Conservation (phyloP, 1,140 invertebrate genomes). For the Drosophila elegans region DNA sequence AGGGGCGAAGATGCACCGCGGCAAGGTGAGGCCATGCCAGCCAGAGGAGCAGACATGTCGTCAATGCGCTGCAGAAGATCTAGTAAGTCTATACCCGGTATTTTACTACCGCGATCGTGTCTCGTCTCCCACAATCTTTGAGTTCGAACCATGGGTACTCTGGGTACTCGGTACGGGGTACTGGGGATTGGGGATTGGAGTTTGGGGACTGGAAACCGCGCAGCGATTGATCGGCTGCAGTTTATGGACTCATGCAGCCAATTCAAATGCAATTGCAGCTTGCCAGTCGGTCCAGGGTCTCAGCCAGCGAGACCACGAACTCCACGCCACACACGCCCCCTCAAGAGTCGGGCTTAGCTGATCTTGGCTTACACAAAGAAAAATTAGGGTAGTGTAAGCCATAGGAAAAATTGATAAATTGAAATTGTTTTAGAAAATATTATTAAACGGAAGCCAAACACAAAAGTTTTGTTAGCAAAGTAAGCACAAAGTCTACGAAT, state of each 20-base stretch:
- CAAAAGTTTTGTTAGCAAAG: no score
- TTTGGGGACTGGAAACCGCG: conserved; percentile 15
- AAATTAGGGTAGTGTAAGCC: neutral
- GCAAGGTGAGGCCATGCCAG: conserved; percentile 12
- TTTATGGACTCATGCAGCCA: conserved; percentile 84
- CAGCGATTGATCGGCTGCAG: conserved; percentile 83
- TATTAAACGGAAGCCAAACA: no score
- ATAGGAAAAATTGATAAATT: neutral
- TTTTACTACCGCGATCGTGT: conserved; percentile 82
- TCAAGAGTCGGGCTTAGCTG: conserved; percentile 39
- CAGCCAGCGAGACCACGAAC: conserved; percentile 21
- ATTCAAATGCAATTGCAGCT: conserved; percentile 83
- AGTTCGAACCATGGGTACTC: conserved; percentile 4
- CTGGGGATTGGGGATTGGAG: neutral
- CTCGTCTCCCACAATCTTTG: conserved; percentile 63
- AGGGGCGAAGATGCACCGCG: conserved; percentile 36
- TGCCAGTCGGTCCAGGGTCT: conserved; percentile 36
- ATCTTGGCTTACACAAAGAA: conserved; percentile 3
- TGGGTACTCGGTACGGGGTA: neutral
- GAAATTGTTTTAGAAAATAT: no score
- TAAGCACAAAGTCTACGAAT: no score
- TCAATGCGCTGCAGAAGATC: conserved; percentile 78
- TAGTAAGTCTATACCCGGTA: conserved; percentile 76
- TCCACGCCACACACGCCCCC: conserved; percentile 70
- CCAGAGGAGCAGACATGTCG: conserved; percentile 69